Base-by-base conservation (phyloP, 2,888 invertebrate genomes). In the Drosophila testacea region DNA sequence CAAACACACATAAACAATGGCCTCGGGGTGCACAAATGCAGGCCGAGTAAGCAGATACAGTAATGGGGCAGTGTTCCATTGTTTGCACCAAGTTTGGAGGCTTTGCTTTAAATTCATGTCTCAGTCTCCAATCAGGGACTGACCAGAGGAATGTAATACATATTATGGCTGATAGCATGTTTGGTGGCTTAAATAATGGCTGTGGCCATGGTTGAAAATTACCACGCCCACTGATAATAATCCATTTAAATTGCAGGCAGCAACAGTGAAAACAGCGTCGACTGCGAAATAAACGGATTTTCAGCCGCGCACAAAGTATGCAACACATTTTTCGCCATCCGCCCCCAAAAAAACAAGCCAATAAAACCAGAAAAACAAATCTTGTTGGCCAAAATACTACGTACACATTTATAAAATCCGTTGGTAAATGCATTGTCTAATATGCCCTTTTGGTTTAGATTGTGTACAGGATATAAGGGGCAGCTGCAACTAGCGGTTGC, bases 141-240 rank as follows among this genome's bases (percentile, higher is more conserved):
- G 77, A 62, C 78, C 77, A 65, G 50, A 47, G 56, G 42, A 52
- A 80, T 71, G 72, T 71, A 71, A 68, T 81, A 73, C 74, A 78
- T 81, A 78, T 73, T 78, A 69, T 61, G 69, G 63, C 65, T 69
- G 81, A 81, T 78, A 81, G 61, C 69, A 78, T 81, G 78, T 62
- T 69, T 51, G 61, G 61, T 27, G 68, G 65, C 56, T 56, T 73
- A 81, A 81, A 66, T 73, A 81, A 81, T 73, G 62, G 52, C 47
- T 65, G 46, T 64, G 57, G 42, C 34, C 57, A 39, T 41, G 22
- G 56, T 27, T 44, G n/a, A 34, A 34, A 34, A 56, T 13, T 36
- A 36, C 57, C 57, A 78, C 74, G 62, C 57, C 74, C 57, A 41
- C 66, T 48, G 44, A 66, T 50, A 39, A 63, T 66, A 52, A 66